These are phyloP conservation scores for Oreochromis aureus DNA, from an alignment of 2,113 vertebrate species.

Conservation along the genomic window DNA sequence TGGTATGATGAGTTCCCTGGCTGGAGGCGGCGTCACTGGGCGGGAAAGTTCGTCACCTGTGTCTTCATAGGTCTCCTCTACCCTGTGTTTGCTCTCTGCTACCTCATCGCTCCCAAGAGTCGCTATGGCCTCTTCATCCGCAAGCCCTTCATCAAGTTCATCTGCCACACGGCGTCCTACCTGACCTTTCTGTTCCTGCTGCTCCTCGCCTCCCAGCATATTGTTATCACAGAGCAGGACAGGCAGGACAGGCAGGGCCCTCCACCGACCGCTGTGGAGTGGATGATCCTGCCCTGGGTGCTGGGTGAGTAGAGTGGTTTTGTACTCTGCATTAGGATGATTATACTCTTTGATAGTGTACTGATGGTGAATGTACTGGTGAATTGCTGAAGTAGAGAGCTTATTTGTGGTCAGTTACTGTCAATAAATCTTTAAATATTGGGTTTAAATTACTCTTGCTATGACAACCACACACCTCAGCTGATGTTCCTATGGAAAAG, in stretches of 20 bases:
- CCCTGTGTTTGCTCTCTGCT: conserved; percentile 88
- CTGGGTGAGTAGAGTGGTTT: conserved; percentile 76
- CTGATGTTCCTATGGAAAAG: neutral
- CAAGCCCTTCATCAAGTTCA: conserved; percentile 99
- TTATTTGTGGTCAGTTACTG: neutral
- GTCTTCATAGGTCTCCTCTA: conserved; percentile 94
- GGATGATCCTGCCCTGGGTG: conserved; percentile 98
- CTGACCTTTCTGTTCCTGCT: conserved; percentile 98
- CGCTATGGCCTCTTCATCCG: conserved; percentile 96
- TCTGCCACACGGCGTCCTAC: conserved; percentile 98
- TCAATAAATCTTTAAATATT: neutral
- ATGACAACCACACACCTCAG: neutral
- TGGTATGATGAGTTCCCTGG: conserved; percentile 98
- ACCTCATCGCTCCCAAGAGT: conserved; percentile 93
- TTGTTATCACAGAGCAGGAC: conserved; percentile 84
- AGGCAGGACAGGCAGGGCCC: conserved; percentile 86
- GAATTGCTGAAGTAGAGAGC: neutral
- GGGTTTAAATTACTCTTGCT: neutral
- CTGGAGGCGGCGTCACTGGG: conserved; percentile 96
- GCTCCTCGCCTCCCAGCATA: conserved; percentile 95
- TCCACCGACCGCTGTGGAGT: conserved; percentile 91
- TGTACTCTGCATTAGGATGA: neutral
- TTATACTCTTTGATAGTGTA: neutral
- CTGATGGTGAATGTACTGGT: neutral
- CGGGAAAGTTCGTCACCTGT: conserved; percentile 91